Evolutionary conservation across 2,113 vertebrate species (phyloP), one percentile per base, ranked within the genome.

Genomic region (Grammomys surdaster): DNA sequence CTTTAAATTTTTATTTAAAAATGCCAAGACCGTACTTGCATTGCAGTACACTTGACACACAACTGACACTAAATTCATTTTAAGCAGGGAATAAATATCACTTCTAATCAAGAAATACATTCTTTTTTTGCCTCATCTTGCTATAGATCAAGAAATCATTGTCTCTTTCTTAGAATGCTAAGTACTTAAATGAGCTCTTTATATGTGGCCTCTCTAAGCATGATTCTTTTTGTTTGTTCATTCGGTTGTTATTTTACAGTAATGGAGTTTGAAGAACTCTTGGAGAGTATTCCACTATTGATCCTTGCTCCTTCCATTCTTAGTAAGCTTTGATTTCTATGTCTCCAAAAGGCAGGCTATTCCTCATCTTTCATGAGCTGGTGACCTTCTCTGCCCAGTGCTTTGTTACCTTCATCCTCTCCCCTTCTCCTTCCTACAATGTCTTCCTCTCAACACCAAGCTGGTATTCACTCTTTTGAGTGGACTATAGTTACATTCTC

Each of bases 311-410:
- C 3, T 94, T 89, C 31, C 19, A 56, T 92, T 87, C 28, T 46
- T 72, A 87, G n/a, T 82, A 91, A n/a, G 67, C n/a, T 72, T 28
- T 24, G 8, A 36, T 0, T 43, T 31, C 40, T 56, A 48, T 13
- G 46, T 73, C 43, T 95, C 22, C 48, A 86, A 91, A 24, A 95
- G 77, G 36, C 26, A 95, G 6, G 2, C 24, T 89, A 51, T 33
- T 89, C 28, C 8, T 46, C 12, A 5, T 13, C 40, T 77, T 87
- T 16, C 3, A 16, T 67, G 7, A 89, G 8, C 46, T n/a, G 54
- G 4, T 12, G 12, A 8, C 0, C 5, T 28, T 67, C 26, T 11
- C 40, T 77, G 3, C 76, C 14, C 31, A 1, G 0, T n/a, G 3
- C 3, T n/a, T 6, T 56, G 11, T 2, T n/a, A 36, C 24, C 48